phyloP scores from a whole-genome alignment of 2,113 vertebrate genomes.

The Ochotona curzoniae region DNA sequence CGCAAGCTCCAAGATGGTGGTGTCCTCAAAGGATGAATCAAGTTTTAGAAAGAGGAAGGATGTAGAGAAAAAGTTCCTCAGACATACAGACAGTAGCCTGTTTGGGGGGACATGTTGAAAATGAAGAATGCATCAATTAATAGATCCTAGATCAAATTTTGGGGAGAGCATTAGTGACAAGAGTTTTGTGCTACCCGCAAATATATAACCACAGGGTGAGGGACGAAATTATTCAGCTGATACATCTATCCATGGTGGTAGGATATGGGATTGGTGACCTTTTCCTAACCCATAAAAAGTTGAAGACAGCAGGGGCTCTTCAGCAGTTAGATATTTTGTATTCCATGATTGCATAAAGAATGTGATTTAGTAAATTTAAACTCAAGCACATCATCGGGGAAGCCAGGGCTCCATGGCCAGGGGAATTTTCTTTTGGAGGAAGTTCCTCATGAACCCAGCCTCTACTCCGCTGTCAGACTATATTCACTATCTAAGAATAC shows the following conservation, averaged over 20 bases:
- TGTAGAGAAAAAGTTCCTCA: background rate
- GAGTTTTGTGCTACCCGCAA: background rate
- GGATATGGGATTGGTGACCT: too few relatives aligned
- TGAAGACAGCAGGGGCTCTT: background rate
- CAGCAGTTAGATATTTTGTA: background rate
- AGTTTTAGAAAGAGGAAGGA: background rate
- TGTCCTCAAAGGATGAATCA: background rate
- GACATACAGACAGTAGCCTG: background rate
- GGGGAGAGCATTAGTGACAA: background rate
- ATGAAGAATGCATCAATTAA: background rate
- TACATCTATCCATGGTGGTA: too few relatives aligned
- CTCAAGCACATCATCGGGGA: background rate
- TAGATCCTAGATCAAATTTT: background rate
- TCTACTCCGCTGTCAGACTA: background rate
- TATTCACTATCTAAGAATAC: background rate
- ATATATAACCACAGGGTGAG: background rate
- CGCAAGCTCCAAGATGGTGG: background rate
- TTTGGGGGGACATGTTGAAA: background rate
- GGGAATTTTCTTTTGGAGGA: background rate
- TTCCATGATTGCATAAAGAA: background rate
- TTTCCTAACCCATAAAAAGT: background rate
- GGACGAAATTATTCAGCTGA: background rate
- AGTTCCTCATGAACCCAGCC: background rate
- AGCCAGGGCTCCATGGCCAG: background rate
- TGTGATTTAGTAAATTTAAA: background rate